phyloP scores from a whole-genome alignment of 2,888 invertebrate genomes.

The Trisateles emortualis region DNA sequence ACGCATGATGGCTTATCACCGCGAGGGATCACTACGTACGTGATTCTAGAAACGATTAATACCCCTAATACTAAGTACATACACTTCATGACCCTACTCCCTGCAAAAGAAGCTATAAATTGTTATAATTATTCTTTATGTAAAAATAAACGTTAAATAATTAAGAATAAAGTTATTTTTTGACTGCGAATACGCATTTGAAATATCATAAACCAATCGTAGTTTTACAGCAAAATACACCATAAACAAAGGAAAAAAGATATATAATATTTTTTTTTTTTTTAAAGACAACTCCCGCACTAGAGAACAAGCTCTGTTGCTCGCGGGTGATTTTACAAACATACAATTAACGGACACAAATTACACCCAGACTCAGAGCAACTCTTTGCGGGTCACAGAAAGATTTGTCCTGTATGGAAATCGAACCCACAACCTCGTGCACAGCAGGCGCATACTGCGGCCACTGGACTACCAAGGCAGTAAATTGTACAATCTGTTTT shows the following conservation, averaged over 20 bases:
- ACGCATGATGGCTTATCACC: slow-evolving; percentile 2
- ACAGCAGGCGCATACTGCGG: no score
- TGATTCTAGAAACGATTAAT: slow-evolving; percentile 20
- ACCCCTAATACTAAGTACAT: not conserved
- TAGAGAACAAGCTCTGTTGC: no score
- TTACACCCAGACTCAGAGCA: no score
- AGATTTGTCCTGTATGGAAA: no score
- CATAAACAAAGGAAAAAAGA: not conserved
- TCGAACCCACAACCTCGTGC: no score
- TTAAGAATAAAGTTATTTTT: not conserved
- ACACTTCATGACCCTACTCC: no score
- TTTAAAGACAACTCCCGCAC: no score
- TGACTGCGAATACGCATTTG: not conserved
- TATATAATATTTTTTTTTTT: not conserved
- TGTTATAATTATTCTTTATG: not conserved
- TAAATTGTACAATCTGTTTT: no score
- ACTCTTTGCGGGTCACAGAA: no score
- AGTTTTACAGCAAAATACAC: not conserved
- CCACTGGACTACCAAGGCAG: no score
- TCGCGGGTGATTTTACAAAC: no score
- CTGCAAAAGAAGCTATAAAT: not conserved
- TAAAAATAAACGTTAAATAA: not conserved
- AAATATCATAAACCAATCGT: not conserved
- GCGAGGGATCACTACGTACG: slow-evolving; percentile 1
- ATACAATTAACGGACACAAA: no score